phyloP scores from a whole-genome alignment of 2,888 invertebrate genomes.

The Microplitis manilae region DNA sequence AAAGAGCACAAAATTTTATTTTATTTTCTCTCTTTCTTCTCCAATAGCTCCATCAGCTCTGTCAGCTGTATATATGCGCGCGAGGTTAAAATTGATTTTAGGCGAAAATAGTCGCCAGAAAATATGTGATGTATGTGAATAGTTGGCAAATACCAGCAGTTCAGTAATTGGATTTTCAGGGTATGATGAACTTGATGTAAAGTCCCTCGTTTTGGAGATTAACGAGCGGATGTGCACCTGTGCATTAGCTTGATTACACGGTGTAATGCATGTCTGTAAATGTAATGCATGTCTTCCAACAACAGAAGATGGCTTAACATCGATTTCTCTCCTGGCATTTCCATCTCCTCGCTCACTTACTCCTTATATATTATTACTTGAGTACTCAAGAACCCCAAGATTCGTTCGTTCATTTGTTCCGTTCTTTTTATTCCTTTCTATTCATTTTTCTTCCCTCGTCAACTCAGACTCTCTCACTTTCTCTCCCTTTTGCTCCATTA shows the following conservation, averaged over 20 bases:
- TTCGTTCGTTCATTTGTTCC: not conserved
- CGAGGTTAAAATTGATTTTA: slow-evolving; percentile 5
- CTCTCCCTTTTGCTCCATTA: not conserved
- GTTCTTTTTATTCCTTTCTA: slow-evolving; percentile 8
- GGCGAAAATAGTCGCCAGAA: not conserved
- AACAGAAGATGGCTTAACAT: slow-evolving; percentile 7
- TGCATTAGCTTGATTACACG: slow-evolving; percentile 33
- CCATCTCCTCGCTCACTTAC: not conserved
- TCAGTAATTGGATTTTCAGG: slow-evolving; percentile 14
- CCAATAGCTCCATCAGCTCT: no score
- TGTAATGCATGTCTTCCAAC: slow-evolving; percentile 6
- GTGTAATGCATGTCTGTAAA: slow-evolving; percentile 18
- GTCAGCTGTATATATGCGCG: not conserved
- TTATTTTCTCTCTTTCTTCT: not conserved
- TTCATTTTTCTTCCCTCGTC: slow-evolving; percentile 19
- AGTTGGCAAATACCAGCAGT: slow-evolving; percentile 14
- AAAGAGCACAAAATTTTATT: not conserved
- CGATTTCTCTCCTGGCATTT: slow-evolving; percentile 7
- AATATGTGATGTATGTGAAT: slow-evolving; percentile 12
- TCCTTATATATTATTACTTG: not conserved
- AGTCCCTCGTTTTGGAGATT: slow-evolving; percentile 28
- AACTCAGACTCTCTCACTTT: not conserved
- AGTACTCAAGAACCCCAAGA: not conserved
- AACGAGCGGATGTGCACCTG: slow-evolving; percentile 32
- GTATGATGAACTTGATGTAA: slow-evolving; percentile 5